Evolutionary conservation across 1,140 invertebrate species (phyloP), one percentile per base, ranked within the genome.

Genomic region (Amphibalanus amphitrite): DNA sequence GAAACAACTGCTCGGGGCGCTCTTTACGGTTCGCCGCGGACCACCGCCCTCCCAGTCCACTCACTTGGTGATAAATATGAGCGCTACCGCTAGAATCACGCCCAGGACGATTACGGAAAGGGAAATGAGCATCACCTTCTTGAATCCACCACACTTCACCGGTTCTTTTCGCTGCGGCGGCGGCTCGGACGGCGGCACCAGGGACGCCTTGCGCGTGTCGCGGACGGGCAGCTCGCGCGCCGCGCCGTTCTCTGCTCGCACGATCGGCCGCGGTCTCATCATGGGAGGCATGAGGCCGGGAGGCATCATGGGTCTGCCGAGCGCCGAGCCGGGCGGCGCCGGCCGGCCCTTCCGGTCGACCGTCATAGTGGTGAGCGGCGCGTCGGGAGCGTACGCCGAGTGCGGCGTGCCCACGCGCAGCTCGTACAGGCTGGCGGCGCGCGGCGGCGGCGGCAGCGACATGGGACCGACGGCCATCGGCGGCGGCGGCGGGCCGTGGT

Each of bases 381-480:
- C 26, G n/a, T 23, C 23, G 28, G 29, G 67, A 13, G 23, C 70
- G 72, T 65, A 73, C 73, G 0, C 73, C 73, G 20, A 74, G 72
- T 28, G 75, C 73, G 68, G 73, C 75, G 67, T 76, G 73, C 29
- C 69, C 23, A 69, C 29, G 25, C 75, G 71, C 74, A 76, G 73
- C 38, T 75, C 74, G 47, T 75, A 76, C 67, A 77, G 74, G 26
- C 75, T 75, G 40, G 72, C 73, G 20, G 72, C 73, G 30, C 72
- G 71, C 6, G 72, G 67, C 13, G 69, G 82, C 84, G 76, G 13
- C 91, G 90, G 68, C 92, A 90, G 79, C 94, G 90, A 30, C 64
- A 73, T 29, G n/a, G n/a, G n/a, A n/a, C n/a, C n/a, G n/a, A n/a
- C 95, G 4, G 91, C 89, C 72, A 87, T 85, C 78, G 95, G 90